phyloP scores from a whole-genome alignment of 2,888 invertebrate species.

The Napeogenes sylphis region DNA sequence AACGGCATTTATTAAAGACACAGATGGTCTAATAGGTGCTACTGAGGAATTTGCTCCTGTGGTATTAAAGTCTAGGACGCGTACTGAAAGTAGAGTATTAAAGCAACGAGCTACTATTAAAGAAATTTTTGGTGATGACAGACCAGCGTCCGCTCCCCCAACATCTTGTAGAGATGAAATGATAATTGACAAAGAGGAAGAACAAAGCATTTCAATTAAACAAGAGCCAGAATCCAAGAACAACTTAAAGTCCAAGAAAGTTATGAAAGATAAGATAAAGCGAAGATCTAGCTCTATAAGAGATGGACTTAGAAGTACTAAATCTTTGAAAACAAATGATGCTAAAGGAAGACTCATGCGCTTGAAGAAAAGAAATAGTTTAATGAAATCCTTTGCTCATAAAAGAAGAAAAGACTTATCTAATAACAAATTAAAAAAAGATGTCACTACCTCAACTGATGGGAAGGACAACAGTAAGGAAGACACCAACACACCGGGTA shows the following conservation, averaged over 20 bases:
- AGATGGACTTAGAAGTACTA: conserved; percentile 70
- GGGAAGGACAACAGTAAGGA: conserved; percentile 69
- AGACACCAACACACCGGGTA: conserved; percentile 45
- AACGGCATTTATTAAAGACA: conserved; percentile 81
- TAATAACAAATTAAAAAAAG: conserved; percentile 56
- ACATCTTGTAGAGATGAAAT: conserved; percentile 76
- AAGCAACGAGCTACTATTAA: conserved; percentile 88
- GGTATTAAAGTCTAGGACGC: conserved; percentile 84
- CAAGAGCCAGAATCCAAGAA: conserved; percentile 56
- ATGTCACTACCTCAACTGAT: conserved; percentile 49
- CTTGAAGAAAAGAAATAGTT: conserved; percentile 69
- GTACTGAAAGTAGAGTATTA: conserved; percentile 83
- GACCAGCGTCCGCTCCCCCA: conserved; percentile 90
- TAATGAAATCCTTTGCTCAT: conserved; percentile 62
- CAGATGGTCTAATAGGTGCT: conserved; percentile 75
- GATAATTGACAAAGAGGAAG: conserved; percentile 49
- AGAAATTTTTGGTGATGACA: conserved; percentile 88
- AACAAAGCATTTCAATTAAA: conserved; percentile 48
- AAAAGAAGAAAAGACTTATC: conserved; percentile 66
- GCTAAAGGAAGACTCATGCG: conserved; percentile 66
- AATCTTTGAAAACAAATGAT: conserved; percentile 67
- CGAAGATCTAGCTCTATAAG: conserved; percentile 66
- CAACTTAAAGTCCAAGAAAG: conserved; percentile 65
- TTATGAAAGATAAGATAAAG: conserved; percentile 61
- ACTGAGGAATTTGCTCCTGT: conserved; percentile 83